Conservation (phyloP, 2,113 vertebrate species). For the Ramphastos sulfuratus region DNA sequence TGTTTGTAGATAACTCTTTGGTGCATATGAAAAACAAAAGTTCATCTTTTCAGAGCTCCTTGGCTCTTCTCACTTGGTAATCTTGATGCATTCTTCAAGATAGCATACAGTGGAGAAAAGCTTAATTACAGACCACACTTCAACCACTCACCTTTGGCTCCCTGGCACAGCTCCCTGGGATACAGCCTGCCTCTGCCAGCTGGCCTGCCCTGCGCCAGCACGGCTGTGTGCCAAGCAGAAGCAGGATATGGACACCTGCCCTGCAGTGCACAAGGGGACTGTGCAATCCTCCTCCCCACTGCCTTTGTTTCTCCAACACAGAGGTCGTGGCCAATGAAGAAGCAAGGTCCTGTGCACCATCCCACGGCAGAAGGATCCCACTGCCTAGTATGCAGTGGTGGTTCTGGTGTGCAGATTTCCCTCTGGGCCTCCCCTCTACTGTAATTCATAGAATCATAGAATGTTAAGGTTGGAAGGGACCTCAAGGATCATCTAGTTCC, state of each 20-base stretch:
- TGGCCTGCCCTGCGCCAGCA: background rate
- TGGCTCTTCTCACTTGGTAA: background rate
- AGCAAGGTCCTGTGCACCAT: background rate
- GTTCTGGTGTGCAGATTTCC: background rate
- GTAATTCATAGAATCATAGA: background rate
- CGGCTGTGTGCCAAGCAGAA: background rate
- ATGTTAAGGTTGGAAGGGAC: too few species aligned
- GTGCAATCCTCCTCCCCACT: background rate
- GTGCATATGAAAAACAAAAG: background rate
- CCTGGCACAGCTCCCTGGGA: background rate
- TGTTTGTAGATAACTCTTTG: background rate
- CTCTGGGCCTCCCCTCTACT: background rate
- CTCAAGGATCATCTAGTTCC: too few species aligned
- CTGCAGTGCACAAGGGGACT: background rate
- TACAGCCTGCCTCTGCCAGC: background rate
- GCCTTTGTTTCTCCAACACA: rapidly evolving
- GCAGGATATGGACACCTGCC: background rate
- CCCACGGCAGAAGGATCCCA: background rate
- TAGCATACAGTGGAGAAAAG: background rate
- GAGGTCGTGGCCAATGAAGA: rapidly evolving
- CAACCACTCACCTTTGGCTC: background rate
- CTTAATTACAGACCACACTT: background rate
- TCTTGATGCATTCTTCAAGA: background rate
- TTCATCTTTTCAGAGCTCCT: background rate
- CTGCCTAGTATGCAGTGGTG: background rate